Base-by-base conservation (phyloP, 2,113 vertebrate species). In the Pseudonaja textilis region DNA sequence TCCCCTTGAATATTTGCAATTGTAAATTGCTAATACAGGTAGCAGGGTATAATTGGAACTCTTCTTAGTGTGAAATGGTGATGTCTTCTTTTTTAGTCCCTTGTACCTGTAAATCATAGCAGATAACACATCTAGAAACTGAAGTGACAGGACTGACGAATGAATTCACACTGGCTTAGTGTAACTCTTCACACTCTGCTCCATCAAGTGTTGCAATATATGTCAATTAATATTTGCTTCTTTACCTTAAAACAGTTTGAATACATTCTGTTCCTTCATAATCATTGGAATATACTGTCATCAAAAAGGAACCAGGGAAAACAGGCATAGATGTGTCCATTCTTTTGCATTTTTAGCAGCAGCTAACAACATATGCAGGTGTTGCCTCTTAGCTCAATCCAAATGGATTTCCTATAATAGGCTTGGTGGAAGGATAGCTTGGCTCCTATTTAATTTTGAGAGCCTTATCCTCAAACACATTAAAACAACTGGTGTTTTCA, bases 111-210 rank as follows among this genome's bases (percentile, higher is more conserved):
- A 97, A 98, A 97, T 97, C 97, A 97, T 95, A 97, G 95, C 96
- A 97, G 93, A 96, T 97, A 97, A 97, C 97, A 98, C 97, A 95
- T 98, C 95, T 97, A 96, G 96, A 97, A 98, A 97, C 96, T 96
- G 97, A 98, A 97, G 96, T 98, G 98, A 97, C 97, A 98, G 97
- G 97, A 96, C 94, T 97, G 97, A 97, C 7, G 96, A 96, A 96
- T 52, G 88, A 98, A 97, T 98, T 98, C 97, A 97, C 98, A 98
- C 97, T 96, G 96, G 95, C 95, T 97, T 96, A 91, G 97, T 97
- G 97, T 96, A 96, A 97, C 95, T 97, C 96, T 97, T 98, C 97
- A 97, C 98, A 98, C 97, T 97, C 96, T 93, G 91, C 97, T 96
- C 97, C 96, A 97, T 93, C 95, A 96, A 97, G 97, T 97, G 95